Evolutionary conservation across 2,797 vertebrate species (phyloP).

Genomic region (Leontopithecus rosalia): DNA sequence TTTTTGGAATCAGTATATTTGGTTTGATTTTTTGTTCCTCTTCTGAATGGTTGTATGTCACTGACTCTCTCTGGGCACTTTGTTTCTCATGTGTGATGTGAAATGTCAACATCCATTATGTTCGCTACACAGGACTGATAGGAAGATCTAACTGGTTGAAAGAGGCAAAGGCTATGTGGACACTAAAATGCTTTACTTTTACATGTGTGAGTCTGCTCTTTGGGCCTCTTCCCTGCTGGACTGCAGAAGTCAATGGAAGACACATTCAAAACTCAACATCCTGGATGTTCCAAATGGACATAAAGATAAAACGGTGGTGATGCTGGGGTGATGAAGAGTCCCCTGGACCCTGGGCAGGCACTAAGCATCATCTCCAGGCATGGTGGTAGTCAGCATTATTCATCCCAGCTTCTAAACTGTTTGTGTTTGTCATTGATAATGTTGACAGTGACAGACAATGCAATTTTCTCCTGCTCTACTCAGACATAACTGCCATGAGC

Average conservation of each 20-base stretch:
- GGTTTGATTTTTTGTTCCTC: neutral
- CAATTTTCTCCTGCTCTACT: slow-evolving; percentile 61
- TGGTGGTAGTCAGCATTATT: neutral
- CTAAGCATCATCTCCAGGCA: slow-evolving; percentile 20
- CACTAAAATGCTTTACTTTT: fast-evolving
- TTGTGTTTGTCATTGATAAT: slow-evolving; percentile 57
- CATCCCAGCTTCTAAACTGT: slow-evolving; percentile 25
- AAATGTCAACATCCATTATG: neutral
- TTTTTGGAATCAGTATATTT: neutral
- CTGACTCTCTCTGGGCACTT: neutral
- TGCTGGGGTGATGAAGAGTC: slow-evolving; percentile 29
- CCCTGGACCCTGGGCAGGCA: neutral
- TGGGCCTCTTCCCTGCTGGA: neutral
- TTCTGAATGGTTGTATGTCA: neutral
- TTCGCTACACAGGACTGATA: neutral
- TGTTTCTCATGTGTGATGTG: neutral
- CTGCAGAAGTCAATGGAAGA: neutral
- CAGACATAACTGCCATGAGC: neutral
- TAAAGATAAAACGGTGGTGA: neutral
- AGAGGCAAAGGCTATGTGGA: neutral
- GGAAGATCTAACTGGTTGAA: neutral
- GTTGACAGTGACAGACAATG: slow-evolving; percentile 62
- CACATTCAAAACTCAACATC: neutral
- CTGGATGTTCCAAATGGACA: neutral
- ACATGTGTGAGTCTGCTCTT: neutral